A percentile compares a stretch with the other conserved stretches of the same genome.
These are phyloP conservation scores for Rhamphomyia laevipes DNA, from an alignment of 2,888 invertebrate species.

Conservation along the genomic window DNA sequence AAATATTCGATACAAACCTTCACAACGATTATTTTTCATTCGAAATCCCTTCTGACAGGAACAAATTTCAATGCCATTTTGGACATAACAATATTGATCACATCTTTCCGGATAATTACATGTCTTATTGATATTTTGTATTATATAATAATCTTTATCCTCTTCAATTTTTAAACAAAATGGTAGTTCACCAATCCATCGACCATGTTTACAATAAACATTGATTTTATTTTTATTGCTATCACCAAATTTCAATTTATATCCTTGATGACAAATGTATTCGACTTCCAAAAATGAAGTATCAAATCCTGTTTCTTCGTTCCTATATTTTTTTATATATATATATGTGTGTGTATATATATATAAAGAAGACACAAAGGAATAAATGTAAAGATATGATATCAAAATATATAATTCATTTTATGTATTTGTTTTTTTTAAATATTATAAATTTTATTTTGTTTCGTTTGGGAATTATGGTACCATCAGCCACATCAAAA, in stretches of 20 bases:
- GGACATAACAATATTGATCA: slow-evolving; percentile 15
- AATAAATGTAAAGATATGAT: too few relatives aligned
- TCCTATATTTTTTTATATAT: slow-evolving; percentile 10
- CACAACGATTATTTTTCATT: slow-evolving; percentile 21
- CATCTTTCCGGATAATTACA: slow-evolving; percentile 12
- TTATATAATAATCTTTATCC: background rate
- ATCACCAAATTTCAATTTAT: slow-evolving; percentile 8
- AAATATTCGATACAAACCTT: slow-evolving; percentile 11
- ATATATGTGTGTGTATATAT: too few relatives aligned
- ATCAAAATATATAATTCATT: too few relatives aligned
- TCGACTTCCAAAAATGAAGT: slow-evolving; percentile 16
- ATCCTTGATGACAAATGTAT: slow-evolving; percentile 17
- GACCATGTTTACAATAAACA: slow-evolving; percentile 15
- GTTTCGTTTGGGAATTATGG: too few relatives aligned
- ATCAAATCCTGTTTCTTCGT: slow-evolving; percentile 12
- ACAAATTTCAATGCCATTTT: slow-evolving; percentile 32
- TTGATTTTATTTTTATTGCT: slow-evolving; percentile 8
- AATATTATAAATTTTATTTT: too few relatives aligned
- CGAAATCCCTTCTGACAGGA: slow-evolving; percentile 39
- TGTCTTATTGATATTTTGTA: slow-evolving; percentile 9
- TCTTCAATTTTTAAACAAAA: slow-evolving; percentile 10
- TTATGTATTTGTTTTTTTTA: too few relatives aligned
- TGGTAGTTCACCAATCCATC: slow-evolving; percentile 15
- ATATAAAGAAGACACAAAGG: too few relatives aligned
- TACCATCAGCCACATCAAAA: too few relatives aligned